Percentiles rank a stretch among this genome's conserved stretches.
phyloP scores from a whole-genome alignment of 2,888 invertebrate species.

The Melanchra persicariae region DNA sequence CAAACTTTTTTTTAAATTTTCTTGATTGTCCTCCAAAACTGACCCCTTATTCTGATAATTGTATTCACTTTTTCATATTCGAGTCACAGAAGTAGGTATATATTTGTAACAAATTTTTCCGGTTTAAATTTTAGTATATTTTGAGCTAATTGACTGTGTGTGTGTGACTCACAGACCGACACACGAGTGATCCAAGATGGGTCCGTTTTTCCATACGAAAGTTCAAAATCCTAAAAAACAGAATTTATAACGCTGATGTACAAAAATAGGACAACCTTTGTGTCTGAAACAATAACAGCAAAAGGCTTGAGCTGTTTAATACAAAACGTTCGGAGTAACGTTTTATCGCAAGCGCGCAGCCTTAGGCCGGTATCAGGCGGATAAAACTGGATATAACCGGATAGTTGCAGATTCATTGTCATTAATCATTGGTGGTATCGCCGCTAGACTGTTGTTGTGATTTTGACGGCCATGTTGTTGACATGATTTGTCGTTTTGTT shows the following conservation, averaged over 20 bases:
- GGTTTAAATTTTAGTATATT: no score
- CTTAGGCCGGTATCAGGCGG: slow-evolving; percentile 55
- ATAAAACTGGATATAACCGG: slow-evolving; percentile 55
- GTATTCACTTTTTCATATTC: no score
- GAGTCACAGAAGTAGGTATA: no score
- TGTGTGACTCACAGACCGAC: no score
- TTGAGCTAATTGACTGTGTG: no score
- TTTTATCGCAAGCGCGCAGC: slow-evolving; percentile 54
- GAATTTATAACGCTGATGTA: slow-evolving; percentile 24
- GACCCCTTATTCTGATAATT: no score
- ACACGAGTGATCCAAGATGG: no score
- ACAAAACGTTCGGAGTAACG: slow-evolving; percentile 39
- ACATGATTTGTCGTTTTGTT: slow-evolving; percentile 28
- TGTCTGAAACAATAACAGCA: slow-evolving; percentile 38
- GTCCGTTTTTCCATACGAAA: neutral
- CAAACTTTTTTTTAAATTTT: no score
- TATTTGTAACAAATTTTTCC: no score
- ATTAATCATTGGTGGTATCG: slow-evolving; percentile 59
- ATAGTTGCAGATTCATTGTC: slow-evolving; percentile 62
- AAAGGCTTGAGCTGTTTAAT: slow-evolving; percentile 34
- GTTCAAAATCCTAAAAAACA: neutral
- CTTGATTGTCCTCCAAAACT: no score
- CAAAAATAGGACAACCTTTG: slow-evolving; percentile 24
- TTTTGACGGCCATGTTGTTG: slow-evolving; percentile 37
- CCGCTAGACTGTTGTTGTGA: slow-evolving; percentile 45